Conservation (phyloP, 2,113 vertebrate species). For the Engystomops pustulosus region DNA sequence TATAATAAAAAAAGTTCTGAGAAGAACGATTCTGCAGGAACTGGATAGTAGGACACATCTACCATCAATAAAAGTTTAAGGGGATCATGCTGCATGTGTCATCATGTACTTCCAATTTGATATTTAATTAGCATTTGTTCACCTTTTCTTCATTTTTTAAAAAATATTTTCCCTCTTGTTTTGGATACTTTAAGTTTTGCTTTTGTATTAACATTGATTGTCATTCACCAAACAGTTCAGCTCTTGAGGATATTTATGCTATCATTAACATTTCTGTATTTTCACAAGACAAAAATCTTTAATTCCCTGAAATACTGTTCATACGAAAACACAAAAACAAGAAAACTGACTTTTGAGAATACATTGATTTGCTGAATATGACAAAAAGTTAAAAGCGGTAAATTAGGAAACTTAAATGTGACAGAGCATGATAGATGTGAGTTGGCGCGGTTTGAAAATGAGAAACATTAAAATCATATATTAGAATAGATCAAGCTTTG, state of each 20-base stretch:
- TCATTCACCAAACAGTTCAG: background rate
- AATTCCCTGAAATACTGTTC: slow-evolving; percentile 16
- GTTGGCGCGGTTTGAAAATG: slow-evolving; percentile 79
- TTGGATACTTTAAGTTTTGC: too few relatives aligned
- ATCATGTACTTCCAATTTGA: too few relatives aligned
- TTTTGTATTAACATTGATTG: too few relatives aligned
- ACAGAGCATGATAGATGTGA: slow-evolving; percentile 82
- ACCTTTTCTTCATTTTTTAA: too few relatives aligned
- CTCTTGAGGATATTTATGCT: background rate
- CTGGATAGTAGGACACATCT: too few relatives aligned
- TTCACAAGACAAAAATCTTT: background rate
- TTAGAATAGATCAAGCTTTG: slow-evolving; percentile 82
- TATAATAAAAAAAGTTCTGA: too few relatives aligned
- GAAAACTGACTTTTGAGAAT: slow-evolving; percentile 69
- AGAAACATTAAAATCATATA: slow-evolving; percentile 85
- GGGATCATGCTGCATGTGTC: too few relatives aligned
- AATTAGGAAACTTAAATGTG: slow-evolving; percentile 82
- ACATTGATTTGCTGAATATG: slow-evolving; percentile 75
- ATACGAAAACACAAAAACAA: slow-evolving; percentile 64
- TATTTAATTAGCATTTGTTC: too few relatives aligned
- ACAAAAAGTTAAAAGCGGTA: slow-evolving; percentile 84
- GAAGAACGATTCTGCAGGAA: too few relatives aligned
- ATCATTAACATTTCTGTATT: background rate
- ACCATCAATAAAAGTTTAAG: too few relatives aligned
- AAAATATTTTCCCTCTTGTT: too few relatives aligned